Evolutionary conservation across 1,140 invertebrate genomes (phyloP).

Genomic region (Hesperophylax magnus): DNA sequence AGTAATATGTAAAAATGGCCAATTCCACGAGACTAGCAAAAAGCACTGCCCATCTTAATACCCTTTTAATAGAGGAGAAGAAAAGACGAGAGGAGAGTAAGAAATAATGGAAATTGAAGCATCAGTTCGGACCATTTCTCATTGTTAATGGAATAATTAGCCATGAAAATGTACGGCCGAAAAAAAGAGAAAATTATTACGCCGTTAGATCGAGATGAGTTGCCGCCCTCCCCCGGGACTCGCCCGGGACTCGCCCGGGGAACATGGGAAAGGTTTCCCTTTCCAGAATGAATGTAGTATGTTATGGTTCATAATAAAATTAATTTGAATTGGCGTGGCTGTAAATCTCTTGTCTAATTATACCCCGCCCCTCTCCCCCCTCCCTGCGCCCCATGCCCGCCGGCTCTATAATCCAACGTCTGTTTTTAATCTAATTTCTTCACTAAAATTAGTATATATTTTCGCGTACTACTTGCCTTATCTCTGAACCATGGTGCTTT

Average conservation of each 20-base stretch:
- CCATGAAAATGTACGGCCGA: slow-evolving; percentile 40
- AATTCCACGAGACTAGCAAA: slow-evolving; percentile 26
- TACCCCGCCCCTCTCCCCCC: too few species aligned
- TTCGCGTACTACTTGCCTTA: too few species aligned
- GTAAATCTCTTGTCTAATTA: too few species aligned
- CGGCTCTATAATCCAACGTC: too few species aligned
- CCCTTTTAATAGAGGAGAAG: slow-evolving; percentile 5
- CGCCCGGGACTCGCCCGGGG: neutral
- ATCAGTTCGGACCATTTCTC: slow-evolving; percentile 52
- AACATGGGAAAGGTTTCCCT: neutral
- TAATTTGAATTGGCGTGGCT: too few species aligned
- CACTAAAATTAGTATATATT: too few species aligned
- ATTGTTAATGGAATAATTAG: slow-evolving; percentile 59
- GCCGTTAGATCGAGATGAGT: slow-evolving; percentile 45
- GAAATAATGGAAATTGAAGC: slow-evolving; percentile 47
- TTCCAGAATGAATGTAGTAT: too few species aligned
- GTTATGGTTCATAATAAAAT: too few species aligned
- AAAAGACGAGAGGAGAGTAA: slow-evolving; percentile 6
- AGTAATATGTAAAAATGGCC: slow-evolving; percentile 28
- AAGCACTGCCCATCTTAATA: slow-evolving; percentile 15
- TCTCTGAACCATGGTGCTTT: too few species aligned
- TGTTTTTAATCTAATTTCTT: too few species aligned
- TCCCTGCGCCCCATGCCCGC: too few species aligned
- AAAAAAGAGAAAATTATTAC: slow-evolving; percentile 47
- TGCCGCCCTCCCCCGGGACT: neutral